Evolutionary conservation across 2,113 vertebrate species (phyloP).

Genomic region (Ameiurus melas): DNA sequence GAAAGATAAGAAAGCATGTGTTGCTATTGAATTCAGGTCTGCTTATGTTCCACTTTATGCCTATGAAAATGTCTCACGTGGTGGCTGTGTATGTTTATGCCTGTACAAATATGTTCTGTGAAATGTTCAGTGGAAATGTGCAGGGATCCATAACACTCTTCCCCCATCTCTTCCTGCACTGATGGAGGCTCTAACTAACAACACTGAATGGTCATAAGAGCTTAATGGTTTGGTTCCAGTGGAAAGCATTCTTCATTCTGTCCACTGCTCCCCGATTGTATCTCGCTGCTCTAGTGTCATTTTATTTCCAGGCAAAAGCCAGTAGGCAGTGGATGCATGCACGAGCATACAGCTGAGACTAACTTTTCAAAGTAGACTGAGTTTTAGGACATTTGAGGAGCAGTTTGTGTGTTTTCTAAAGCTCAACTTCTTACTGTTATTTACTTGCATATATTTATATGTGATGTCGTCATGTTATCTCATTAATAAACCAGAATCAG

Average conservation of each 20-base stretch:
- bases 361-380: neutral
- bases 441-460: neutral
- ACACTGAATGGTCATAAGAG: neutral
- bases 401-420: neutral
- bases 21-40: neutral
- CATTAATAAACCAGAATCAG: neutral
- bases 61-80: neutral
- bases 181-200: slow-evolving; percentile 2
- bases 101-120: neutral
- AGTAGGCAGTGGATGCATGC: neutral
- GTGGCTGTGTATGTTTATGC: neutral
- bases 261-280: slow-evolving; percentile 16
- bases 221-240: slow-evolving; percentile 32
- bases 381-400: neutral
- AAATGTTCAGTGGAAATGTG: neutral
- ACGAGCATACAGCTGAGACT: neutral
- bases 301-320: slow-evolving; percentile 40
- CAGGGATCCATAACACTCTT: neutral
- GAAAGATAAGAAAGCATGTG: neutral
- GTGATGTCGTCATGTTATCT: neutral
- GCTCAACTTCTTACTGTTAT: neutral
- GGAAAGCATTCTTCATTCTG: slow-evolving; percentile 24
- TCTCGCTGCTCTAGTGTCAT: slow-evolving; percentile 22
- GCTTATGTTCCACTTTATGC: neutral
- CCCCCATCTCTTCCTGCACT: slow-evolving; percentile 17